Evolutionary conservation across 2,797 vertebrate species (phyloP), one percentile per base, ranked within the genome.

Genomic region (Micromesistius poutassou): DNA sequence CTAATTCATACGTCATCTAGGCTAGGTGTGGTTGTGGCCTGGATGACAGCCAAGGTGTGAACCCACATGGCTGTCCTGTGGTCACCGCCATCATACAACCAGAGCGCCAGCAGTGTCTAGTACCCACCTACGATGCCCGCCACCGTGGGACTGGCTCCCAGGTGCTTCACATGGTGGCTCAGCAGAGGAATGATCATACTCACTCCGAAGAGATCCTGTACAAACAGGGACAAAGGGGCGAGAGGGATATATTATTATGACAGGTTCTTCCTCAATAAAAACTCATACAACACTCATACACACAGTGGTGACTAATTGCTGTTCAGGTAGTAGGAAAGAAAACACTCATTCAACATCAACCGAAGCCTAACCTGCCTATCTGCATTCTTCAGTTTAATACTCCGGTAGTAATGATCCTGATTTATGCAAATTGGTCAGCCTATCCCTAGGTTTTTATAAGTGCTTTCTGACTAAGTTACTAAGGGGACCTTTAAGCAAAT

Each of bases 171-270:
- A 14, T 97, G 98, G 90, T 96, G 96, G 85, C 94, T 97, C 89
- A 99, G 89, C 85, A 98, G 90, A 33, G 98, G 98, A 81, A 99
- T 94, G 80, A 99, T 95, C 96, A 98, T 96, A 91, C 98, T 99
- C 83, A 99, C 97, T 77, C 96, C 98, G 90, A 99, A 98, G 86
- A 99, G 91, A 85, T 99, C 98, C 98, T 99, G 83, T 68, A 86
- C 87, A 33, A 19, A 62, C 55, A 7, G 22, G 1, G 19, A 2
- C 55, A 62, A 4, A 25, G 55, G 25, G 50, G 16, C 66, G 22
- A n/a, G 19, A 22, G 30, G 22, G 71, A 4, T 31, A 72, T 13
- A 7, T 6, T n/a, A n/a, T n/a, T 19, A 33, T 5, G 19, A 9
- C 7, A 72, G 14, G 71, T 31, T 72, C 14, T 22, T 8, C 30